These are phyloP conservation scores for Phoenicopterus ruber DNA, from an alignment of 2,113 vertebrate genomes.

Conservation along the genomic window DNA sequence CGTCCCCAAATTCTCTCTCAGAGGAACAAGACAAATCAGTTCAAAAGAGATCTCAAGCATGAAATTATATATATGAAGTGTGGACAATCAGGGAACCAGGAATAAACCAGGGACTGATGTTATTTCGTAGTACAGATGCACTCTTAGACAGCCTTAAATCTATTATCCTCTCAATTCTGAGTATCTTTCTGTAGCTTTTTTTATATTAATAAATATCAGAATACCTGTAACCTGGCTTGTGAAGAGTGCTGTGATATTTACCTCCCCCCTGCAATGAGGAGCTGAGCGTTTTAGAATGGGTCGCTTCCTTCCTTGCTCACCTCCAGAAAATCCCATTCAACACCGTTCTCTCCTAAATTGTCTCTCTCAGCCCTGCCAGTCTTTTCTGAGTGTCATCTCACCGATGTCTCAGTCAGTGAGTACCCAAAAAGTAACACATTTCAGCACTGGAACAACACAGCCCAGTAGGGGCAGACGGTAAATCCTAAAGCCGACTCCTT, in stretches of 20 bases:
- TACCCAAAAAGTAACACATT: neutral
- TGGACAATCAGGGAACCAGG: neutral
- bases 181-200: neutral
- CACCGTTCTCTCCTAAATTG: neutral
- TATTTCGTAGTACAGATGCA: neutral
- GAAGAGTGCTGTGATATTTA: neutral
- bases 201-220: neutral
- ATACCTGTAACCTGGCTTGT: neutral
- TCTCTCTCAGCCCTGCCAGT: neutral
- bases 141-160: neutral
- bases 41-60: neutral
- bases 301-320: neutral
- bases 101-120: neutral
- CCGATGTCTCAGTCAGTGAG: neutral
- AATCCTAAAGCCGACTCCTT: neutral
- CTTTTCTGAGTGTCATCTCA: neutral
- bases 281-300: neutral
- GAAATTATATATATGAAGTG: neutral
- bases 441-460: neutral
- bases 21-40: neutral
- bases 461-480: rapidly evolving
- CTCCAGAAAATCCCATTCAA: neutral
- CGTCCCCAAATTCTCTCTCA: neutral
- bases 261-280: neutral
- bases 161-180: neutral